Evolutionary conservation across 2,888 invertebrate genomes (phyloP).

Genomic region (Nineta flava): DNA sequence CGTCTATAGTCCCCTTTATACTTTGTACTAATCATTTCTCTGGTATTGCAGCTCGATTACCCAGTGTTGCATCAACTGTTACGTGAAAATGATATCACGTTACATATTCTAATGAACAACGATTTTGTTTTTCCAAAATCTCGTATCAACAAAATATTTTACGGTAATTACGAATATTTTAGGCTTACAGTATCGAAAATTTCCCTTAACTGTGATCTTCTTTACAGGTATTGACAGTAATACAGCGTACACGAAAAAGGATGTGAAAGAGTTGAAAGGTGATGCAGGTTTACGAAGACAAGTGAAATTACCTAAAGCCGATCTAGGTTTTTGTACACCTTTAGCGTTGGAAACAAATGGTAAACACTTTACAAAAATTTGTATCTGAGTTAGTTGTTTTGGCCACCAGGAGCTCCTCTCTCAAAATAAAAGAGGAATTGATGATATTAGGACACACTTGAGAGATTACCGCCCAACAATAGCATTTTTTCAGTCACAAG

Average conservation of each 20-base stretch:
- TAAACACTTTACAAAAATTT: slow-evolving; percentile 19
- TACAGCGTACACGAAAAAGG: slow-evolving; percentile 66
- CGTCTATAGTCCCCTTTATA: no score
- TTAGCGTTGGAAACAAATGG: slow-evolving; percentile 76
- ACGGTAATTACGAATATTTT: slow-evolving; percentile 36
- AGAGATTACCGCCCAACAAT: no score
- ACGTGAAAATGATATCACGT: slow-evolving; percentile 61
- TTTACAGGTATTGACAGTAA: slow-evolving; percentile 54
- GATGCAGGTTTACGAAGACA: slow-evolving; percentile 56
- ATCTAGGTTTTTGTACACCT: slow-evolving; percentile 62
- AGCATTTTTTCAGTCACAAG: no score
- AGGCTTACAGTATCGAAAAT: not conserved
- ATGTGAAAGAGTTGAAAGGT: slow-evolving; percentile 48
- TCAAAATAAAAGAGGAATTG: no score
- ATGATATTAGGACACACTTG: no score
- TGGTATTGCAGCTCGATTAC: slow-evolving; percentile 53
- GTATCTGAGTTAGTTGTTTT: no score
- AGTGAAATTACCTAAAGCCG: slow-evolving; percentile 57
- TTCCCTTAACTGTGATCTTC: not conserved
- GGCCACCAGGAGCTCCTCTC: no score
- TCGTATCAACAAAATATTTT: slow-evolving; percentile 54
- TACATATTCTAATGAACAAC: slow-evolving; percentile 71
- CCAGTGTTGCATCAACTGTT: slow-evolving; percentile 67
- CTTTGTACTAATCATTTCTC: slow-evolving; percentile 12
- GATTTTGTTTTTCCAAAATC: slow-evolving; percentile 63